phyloP scores from a whole-genome alignment of 1,140 invertebrate genomes.

The Bombus difficillimus region DNA sequence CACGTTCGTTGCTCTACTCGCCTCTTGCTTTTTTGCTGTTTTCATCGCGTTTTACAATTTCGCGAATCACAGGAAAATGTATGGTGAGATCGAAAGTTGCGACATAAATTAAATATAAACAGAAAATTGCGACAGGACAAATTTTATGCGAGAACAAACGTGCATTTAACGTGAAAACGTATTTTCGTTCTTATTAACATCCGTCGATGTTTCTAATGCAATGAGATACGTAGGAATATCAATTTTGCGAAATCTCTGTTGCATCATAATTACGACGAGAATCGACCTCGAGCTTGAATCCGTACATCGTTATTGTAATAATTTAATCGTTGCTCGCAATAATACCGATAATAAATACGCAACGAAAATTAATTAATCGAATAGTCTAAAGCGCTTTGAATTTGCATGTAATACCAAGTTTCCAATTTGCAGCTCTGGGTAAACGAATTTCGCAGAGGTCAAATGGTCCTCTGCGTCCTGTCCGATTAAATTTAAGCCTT shows the following conservation, averaged over 20 bases:
- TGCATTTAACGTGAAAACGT: constrained; percentile 1
- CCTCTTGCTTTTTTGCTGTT: neutral
- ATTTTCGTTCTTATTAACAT: constrained; percentile 1
- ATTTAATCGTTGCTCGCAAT: too few relatives aligned
- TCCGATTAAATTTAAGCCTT: constrained; percentile 23
- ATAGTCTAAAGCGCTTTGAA: neutral
- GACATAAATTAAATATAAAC: too few relatives aligned
- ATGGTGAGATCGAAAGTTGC: neutral
- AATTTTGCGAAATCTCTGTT: neutral
- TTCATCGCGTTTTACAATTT: neutral
- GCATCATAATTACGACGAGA: neutral
- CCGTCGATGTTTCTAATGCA: neutral
- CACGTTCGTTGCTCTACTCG: neutral
- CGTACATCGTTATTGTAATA: neutral
- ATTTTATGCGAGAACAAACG: too few relatives aligned
- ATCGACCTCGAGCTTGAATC: neutral
- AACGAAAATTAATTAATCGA: constrained; percentile 26
- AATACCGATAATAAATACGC: neutral
- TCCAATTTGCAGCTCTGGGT: neutral
- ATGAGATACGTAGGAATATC: neutral
- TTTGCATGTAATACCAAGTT: neutral
- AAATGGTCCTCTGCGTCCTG: neutral
- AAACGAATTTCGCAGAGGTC: neutral
- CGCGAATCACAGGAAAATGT: neutral
- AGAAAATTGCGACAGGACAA: too few relatives aligned